Percentiles rank a stretch among this genome's conserved stretches.
Conservation (phyloP, 2,888 invertebrate species). For the Trichogramma dendrolimi region DNA sequence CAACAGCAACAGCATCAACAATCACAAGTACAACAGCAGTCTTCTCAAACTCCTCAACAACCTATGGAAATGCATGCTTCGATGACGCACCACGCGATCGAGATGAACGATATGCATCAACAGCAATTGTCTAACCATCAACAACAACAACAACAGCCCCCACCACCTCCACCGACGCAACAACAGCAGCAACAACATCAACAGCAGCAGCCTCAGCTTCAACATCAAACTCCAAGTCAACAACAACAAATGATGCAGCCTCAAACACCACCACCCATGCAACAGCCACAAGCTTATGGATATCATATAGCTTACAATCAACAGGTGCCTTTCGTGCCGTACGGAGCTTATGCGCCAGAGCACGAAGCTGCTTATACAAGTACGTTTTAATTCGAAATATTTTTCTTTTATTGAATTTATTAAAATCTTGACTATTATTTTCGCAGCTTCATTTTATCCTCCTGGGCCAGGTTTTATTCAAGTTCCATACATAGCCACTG, state of each 20-base stretch:
- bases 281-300: conserved; percentile 8
- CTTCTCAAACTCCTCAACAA: not conserved
- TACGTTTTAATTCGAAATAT: no score
- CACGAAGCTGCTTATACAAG: conserved; percentile 7
- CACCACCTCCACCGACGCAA: not conserved
- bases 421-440: conserved; percentile 5
- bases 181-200: not conserved
- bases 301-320: conserved; percentile 24
- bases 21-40: conserved; percentile 3
- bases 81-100: not conserved
- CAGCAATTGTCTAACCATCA: not conserved
- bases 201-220: conserved; percentile 8
- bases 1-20: conserved; percentile 9
- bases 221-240: conserved; percentile 6
- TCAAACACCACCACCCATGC: conserved; percentile 19
- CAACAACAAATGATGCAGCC: conserved; percentile 11
- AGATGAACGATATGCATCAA: conserved; percentile 1
- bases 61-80: no score
- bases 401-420: no score
- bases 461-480: conserved; percentile 19
- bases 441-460: conserved; percentile 20
- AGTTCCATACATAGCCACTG: conserved; percentile 18
- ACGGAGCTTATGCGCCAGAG: conserved; percentile 18
- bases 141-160: not conserved
- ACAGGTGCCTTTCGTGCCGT: conserved; percentile 21